Evolutionary conservation across 2,113 vertebrate genomes (phyloP).

Genomic region (Dromiciops gliroides): DNA sequence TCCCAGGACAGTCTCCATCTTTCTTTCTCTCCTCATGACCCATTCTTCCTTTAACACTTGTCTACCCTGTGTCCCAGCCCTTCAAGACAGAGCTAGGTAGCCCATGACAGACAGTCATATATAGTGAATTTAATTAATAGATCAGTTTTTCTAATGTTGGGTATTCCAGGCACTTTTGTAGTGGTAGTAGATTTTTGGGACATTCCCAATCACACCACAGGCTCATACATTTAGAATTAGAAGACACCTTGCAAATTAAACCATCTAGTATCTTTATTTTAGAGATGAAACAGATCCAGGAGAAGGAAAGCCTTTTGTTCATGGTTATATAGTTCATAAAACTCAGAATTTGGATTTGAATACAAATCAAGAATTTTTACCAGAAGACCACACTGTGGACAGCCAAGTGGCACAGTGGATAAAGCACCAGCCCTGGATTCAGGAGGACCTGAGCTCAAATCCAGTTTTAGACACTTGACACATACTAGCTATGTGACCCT

Average conservation of each 20-base stretch:
- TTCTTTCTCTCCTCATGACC: background rate
- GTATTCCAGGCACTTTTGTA: background rate
- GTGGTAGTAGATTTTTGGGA: background rate
- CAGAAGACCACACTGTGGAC: background rate
- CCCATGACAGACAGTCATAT: background rate
- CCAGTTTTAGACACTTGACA: too few species aligned
- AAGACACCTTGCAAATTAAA: background rate
- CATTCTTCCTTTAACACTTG: background rate
- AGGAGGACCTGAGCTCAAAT: too few species aligned
- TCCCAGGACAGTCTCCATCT: too few species aligned
- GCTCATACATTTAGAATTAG: background rate
- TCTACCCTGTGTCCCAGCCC: background rate
- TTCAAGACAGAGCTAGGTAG: background rate
- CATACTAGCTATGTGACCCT: too few species aligned
- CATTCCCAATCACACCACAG: background rate
- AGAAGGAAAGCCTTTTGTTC: background rate
- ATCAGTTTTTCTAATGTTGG: background rate
- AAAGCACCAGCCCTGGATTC: too few species aligned
- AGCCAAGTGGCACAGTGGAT: too few species aligned
- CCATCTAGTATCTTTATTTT: background rate
- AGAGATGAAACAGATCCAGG: background rate
- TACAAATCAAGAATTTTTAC: background rate
- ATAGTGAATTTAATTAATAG: background rate
- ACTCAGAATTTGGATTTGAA: background rate
- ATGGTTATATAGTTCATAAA: background rate